These are phyloP conservation scores for Columbina picui DNA, from an alignment of 2,113 vertebrate species.

Conservation along the genomic window DNA sequence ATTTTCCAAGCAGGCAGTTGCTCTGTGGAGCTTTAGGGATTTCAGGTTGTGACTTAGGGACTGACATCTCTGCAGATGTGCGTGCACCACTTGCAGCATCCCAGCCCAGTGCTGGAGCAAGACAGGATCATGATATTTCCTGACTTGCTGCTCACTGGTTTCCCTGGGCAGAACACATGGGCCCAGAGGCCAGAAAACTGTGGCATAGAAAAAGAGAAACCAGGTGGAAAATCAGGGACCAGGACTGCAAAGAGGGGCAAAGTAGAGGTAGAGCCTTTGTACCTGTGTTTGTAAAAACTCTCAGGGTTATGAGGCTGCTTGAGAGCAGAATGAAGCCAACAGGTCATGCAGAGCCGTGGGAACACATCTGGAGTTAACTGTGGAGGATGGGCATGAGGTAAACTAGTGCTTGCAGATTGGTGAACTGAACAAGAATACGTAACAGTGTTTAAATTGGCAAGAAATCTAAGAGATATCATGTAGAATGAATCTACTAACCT, in stretches of 20 bases:
- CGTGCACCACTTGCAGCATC: not conserved
- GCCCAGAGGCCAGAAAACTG: not conserved
- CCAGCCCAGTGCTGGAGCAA: not conserved
- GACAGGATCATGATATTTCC: not conserved
- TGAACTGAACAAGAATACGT: not conserved
- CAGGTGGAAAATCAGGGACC: not conserved
- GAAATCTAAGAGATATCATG: rapidly evolving
- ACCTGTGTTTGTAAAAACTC: not conserved
- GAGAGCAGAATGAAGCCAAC: not conserved
- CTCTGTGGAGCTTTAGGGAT: not conserved
- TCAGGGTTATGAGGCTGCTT: not conserved
- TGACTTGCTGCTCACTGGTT: not conserved
- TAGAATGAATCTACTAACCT: not conserved
- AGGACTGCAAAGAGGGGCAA: not conserved
- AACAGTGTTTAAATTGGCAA: not conserved
- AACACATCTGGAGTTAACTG: not conserved
- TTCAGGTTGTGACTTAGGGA: not conserved
- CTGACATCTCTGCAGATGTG: not conserved
- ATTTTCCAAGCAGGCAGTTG: not conserved
- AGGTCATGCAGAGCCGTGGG: not conserved
- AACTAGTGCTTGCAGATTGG: not conserved
- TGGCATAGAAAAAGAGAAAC: not conserved
- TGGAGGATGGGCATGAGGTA: not conserved
- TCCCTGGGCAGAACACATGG: not conserved
- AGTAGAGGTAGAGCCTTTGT: not conserved